Percentiles rank a stretch among this genome's conserved stretches.
phyloP scores from a whole-genome alignment of 2,113 vertebrate genomes.

The Mystacornis crossleyi region DNA sequence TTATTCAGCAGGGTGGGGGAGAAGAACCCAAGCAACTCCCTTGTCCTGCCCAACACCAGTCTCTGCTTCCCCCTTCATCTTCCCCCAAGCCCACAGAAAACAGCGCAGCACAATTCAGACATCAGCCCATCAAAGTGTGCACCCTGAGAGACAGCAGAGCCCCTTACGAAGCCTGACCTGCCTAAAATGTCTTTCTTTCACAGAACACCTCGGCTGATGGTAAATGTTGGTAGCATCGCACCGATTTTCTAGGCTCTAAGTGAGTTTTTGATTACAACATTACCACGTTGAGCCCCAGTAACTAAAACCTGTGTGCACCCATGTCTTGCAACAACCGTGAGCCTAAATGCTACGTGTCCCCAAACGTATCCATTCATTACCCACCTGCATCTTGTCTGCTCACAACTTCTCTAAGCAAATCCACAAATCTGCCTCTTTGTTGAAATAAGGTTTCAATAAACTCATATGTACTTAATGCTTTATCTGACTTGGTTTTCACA shows the following conservation, averaged over 20 bases:
- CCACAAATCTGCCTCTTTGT: not conserved
- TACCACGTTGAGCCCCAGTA: not conserved
- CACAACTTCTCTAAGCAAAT: not conserved
- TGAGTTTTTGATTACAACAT: not conserved
- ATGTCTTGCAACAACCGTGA: fast-evolving
- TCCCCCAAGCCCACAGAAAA: not conserved
- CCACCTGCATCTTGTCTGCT: not conserved
- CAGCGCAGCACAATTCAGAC: not conserved
- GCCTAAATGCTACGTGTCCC: not conserved
- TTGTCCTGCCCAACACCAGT: fast-evolving
- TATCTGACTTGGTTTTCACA: not conserved
- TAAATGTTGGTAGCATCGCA: not conserved
- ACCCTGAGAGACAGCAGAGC: fast-evolving
- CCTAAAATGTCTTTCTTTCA: not conserved
- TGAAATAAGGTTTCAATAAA: not conserved
- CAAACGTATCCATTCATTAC: fast-evolving
- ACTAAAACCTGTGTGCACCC: not conserved
- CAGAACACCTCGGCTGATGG: not conserved
- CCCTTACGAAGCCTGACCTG: not conserved
- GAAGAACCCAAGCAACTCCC: not conserved
- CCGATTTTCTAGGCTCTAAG: not conserved
- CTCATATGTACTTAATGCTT: not conserved
- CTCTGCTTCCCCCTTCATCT: not conserved
- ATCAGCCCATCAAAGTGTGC: not conserved
- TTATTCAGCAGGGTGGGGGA: not conserved